A percentile compares a stretch with the other conserved stretches of the same genome.
Evolutionary conservation across 2,888 invertebrate genomes (phyloP).

Genomic region (Tetrapedia diversipes): DNA sequence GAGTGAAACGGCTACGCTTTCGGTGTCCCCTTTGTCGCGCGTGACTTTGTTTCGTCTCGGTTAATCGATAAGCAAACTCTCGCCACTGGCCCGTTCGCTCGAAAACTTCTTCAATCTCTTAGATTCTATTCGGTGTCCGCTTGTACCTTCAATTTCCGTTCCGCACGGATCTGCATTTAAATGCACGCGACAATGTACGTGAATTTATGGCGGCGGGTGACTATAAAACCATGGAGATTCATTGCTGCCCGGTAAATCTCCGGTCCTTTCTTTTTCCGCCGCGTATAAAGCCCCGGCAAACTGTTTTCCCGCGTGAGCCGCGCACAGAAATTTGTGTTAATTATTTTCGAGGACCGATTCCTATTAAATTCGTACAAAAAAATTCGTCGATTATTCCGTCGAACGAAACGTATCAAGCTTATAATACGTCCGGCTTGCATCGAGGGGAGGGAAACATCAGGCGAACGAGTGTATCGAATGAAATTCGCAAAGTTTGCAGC

Average conservation of each 20-base stretch:
- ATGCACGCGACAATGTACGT: not conserved
- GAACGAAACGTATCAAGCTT: constrained; percentile 11
- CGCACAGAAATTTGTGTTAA: too few relatives aligned
- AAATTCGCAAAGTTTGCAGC: constrained; percentile 61
- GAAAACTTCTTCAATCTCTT: constrained; percentile 26
- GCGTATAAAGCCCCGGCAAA: not conserved
- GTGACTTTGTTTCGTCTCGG: constrained; percentile 30
- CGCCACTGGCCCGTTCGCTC: not conserved
- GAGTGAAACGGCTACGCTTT: not conserved
- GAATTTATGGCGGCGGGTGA: constrained; percentile 14
- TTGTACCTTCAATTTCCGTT: constrained; percentile 22
- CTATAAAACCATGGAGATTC: constrained; percentile 5
- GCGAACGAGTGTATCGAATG: constrained; percentile 26
- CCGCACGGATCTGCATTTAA: constrained; percentile 14
- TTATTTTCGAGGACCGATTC: too few relatives aligned
- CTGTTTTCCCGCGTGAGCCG: not conserved
- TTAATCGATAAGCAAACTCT: constrained; percentile 37
- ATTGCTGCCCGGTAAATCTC: constrained; percentile 6
- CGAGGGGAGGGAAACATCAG: constrained; percentile 30
- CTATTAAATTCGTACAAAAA: too few relatives aligned
- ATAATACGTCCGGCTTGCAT: not conserved
- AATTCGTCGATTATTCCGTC: too few relatives aligned
- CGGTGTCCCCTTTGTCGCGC: not conserved
- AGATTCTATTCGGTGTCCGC: constrained; percentile 2
- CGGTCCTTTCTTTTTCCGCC: not conserved